phyloP scores from a whole-genome alignment of 1,140 invertebrate species.

The Hyles euphorbiae region DNA sequence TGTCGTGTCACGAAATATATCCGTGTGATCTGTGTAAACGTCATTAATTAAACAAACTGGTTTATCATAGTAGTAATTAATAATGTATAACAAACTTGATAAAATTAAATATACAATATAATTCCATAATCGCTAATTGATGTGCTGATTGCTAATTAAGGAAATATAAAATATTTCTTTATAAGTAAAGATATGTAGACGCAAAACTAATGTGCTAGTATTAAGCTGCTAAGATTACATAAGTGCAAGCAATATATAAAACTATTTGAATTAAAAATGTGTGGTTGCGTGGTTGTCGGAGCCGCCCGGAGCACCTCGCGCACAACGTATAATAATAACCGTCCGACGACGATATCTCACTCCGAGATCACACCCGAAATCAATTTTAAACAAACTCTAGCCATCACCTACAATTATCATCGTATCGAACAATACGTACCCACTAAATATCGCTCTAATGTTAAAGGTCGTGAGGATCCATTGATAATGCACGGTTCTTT shows the following conservation, averaged over 20 bases:
- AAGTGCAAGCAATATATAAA: not conserved
- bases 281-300: not conserved
- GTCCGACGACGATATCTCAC: conserved; percentile 44
- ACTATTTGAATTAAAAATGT: too few relatives aligned
- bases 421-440: conserved; percentile 50
- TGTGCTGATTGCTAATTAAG: too few relatives aligned
- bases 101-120: too few relatives aligned
- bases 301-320: conserved; percentile 16
- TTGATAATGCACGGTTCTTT: conserved; percentile 57
- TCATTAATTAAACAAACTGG: too few relatives aligned
- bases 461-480: conserved; percentile 54
- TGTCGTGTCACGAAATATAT: too few relatives aligned
- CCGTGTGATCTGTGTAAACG: too few relatives aligned
- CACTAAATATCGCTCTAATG: conserved; percentile 50
- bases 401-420: conserved; percentile 67
- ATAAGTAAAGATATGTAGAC: too few relatives aligned
- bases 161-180: too few relatives aligned
- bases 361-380: conserved; percentile 55
- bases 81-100: too few relatives aligned
- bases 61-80: too few relatives aligned
- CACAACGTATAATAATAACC: conserved; percentile 55
- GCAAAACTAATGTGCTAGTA: too few relatives aligned
- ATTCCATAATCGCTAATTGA: too few relatives aligned
- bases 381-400: conserved; percentile 70
- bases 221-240: not conserved